These are phyloP conservation scores for Drosophila punjabiensis DNA, from an alignment of 1,140 invertebrate genomes.

Conservation along the genomic window DNA sequence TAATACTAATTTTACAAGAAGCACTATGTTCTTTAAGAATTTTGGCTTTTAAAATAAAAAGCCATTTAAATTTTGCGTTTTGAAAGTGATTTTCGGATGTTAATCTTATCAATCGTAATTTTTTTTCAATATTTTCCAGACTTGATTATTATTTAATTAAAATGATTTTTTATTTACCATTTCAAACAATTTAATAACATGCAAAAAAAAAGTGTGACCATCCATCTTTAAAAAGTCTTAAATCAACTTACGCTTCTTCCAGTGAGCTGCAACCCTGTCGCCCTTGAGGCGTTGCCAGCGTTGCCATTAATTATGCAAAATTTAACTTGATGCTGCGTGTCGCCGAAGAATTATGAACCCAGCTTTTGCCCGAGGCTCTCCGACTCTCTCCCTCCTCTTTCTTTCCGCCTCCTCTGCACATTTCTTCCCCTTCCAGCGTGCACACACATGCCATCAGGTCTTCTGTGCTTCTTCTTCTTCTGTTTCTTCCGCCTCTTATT, in stretches of 20 bases:
- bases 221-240: neutral
- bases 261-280: slow-evolving; percentile 17
- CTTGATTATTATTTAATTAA: no score
- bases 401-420: slow-evolving; percentile 5
- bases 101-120: no score
- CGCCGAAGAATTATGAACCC: slow-evolving; percentile 67
- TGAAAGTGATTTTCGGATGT: no score
- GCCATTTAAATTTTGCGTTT: no score
- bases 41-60: no score
- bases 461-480: slow-evolving; percentile 11
- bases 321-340: slow-evolving; percentile 80
- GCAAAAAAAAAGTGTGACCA: neutral
- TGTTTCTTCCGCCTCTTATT: slow-evolving; percentile 32
- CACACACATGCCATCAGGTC: slow-evolving; percentile 19
- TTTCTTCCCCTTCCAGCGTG: neutral
- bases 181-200: no score
- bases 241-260: neutral
- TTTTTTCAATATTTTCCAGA: no score
- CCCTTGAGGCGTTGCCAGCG: slow-evolving; percentile 32
- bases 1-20: neutral
- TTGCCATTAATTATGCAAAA: slow-evolving; percentile 79
- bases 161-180: no score
- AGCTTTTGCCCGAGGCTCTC: slow-evolving; percentile 31
- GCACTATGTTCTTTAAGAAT: neutral
- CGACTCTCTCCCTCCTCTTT: slow-evolving; percentile 22